Evolutionary conservation across 2,888 invertebrate species (phyloP).

Genomic region (Craniophora ligustri): DNA sequence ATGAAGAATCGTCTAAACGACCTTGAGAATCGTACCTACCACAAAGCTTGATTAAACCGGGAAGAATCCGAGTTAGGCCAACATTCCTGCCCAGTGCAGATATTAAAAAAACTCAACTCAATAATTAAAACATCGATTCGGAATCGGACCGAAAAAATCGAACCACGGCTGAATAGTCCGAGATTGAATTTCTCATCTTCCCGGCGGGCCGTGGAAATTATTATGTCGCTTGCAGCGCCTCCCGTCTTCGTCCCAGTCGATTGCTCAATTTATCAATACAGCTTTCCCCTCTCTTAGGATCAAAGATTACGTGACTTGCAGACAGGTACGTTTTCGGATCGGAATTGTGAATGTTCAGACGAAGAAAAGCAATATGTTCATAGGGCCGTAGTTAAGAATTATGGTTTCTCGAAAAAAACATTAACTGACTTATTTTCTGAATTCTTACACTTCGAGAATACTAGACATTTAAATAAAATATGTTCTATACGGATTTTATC

Average conservation of each 20-base stretch:
- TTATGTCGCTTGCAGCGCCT: constrained; percentile 81
- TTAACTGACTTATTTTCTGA: too few species aligned
- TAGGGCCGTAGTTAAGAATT: too few species aligned
- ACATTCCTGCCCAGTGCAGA: constrained; percentile 31
- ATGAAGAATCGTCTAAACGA: background rate
- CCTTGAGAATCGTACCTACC: too few species aligned
- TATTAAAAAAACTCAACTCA: constrained; percentile 50
- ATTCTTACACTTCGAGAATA: too few species aligned
- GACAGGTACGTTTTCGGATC: too few species aligned
- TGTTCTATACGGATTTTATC: too few species aligned
- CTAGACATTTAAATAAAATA: too few species aligned
- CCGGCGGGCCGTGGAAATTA: constrained; percentile 76
- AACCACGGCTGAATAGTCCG: constrained; percentile 49
- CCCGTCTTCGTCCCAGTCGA: constrained; percentile 78
- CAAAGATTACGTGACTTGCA: constrained; percentile 30
- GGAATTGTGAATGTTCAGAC: too few species aligned
- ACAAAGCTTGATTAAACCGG: constrained; percentile 20
- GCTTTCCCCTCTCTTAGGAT: constrained; percentile 65
- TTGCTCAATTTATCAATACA: constrained; percentile 87
- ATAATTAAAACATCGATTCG: constrained; percentile 55
- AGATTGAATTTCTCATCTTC: constrained; percentile 80
- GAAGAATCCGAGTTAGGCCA: constrained; percentile 8
- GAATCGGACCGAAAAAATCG: constrained; percentile 50
- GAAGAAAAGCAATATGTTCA: too few species aligned
- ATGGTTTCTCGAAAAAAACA: too few species aligned